These are phyloP conservation scores for Luperina nickerlii DNA, from an alignment of 2,888 invertebrate species.

Conservation along the genomic window DNA sequence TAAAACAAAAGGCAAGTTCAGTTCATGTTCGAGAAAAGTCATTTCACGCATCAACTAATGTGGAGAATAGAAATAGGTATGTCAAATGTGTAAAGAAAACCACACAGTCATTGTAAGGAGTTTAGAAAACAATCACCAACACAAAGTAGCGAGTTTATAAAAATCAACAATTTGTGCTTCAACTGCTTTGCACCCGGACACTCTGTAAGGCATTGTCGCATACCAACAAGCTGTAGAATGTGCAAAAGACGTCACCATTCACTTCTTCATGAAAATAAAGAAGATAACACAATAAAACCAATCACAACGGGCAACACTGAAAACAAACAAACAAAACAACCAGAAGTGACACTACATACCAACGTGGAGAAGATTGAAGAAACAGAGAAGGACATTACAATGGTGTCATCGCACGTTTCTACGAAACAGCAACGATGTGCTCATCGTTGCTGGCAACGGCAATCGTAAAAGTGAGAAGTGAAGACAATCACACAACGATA, in stretches of 20 bases:
- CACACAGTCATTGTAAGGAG: conserved; percentile 59
- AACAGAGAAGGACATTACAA: conserved; percentile 6
- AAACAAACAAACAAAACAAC: conserved; percentile 23
- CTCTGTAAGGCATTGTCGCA: conserved; percentile 48
- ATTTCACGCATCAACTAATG: conserved; percentile 29
- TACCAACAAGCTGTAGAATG: conserved; percentile 55
- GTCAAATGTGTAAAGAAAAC: conserved; percentile 54
- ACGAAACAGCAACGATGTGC: neutral
- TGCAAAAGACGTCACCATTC: conserved; percentile 63
- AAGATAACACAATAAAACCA: conserved; percentile 42
- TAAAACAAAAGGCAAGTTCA: conserved; percentile 11
- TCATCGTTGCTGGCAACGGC: conserved; percentile 3
- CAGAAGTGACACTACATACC: conserved; percentile 11
- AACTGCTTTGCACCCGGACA: conserved; percentile 64
- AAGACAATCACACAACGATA: conserved; percentile 5
- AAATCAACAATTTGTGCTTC: conserved; percentile 58
- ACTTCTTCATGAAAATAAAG: conserved; percentile 16
- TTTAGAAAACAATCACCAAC: conserved; percentile 53
- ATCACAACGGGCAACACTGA: conserved; percentile 45
- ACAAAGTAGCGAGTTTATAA: too few relatives aligned
- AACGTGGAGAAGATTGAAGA: conserved; percentile 42
- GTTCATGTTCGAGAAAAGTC: conserved; percentile 6
- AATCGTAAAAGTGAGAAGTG: conserved; percentile 19
- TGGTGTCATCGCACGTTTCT: neutral
- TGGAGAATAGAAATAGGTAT: conserved; percentile 31